Evolutionary conservation across 2,888 invertebrate genomes (phyloP).

Genomic region (Tiphia femorata): DNA sequence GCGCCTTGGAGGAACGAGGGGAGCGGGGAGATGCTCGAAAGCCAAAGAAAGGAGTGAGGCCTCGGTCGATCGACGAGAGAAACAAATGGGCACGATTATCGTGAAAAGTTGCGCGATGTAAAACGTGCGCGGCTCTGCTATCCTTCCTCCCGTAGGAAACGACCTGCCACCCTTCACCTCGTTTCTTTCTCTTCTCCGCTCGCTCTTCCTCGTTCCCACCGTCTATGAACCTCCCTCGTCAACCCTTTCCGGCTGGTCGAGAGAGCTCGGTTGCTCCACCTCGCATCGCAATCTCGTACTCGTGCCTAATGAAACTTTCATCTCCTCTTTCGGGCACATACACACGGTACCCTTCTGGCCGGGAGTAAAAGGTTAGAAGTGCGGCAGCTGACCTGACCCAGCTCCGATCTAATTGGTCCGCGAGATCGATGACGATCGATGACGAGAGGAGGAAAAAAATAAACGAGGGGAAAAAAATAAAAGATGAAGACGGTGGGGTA

Average conservation of each 20-base stretch:
- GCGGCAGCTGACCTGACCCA: conserved; percentile 28
- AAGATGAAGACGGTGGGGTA: neutral
- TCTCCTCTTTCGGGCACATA: too few species aligned
- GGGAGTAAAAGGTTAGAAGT: conserved; percentile 36
- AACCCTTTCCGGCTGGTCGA: too few species aligned
- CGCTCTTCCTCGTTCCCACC: neutral
- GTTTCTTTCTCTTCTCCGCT: conserved; percentile 1
- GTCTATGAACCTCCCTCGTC: neutral
- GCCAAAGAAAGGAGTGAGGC: too few species aligned
- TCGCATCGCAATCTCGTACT: conserved; percentile 2
- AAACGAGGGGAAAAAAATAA: neutral
- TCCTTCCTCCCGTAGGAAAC: neutral
- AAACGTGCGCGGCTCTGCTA: neutral
- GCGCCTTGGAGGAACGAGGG: neutral
- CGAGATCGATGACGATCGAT: neutral
- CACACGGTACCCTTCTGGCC: conserved; percentile 19
- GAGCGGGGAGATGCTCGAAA: conserved; percentile 2
- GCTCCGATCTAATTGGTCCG: conserved; percentile 31
- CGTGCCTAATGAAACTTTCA: conserved; percentile 41
- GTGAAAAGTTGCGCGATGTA: conserved; percentile 12
- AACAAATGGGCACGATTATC: conserved; percentile 17
- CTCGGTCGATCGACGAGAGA: conserved; percentile 8
- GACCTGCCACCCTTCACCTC: neutral
- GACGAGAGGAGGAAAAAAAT: neutral
- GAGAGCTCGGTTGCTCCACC: conserved; percentile 1